A percentile compares a stretch with the other conserved stretches of the same genome.
Conservation (phyloP, 2,113 vertebrate genomes). For the Cichladusa arquata region DNA sequence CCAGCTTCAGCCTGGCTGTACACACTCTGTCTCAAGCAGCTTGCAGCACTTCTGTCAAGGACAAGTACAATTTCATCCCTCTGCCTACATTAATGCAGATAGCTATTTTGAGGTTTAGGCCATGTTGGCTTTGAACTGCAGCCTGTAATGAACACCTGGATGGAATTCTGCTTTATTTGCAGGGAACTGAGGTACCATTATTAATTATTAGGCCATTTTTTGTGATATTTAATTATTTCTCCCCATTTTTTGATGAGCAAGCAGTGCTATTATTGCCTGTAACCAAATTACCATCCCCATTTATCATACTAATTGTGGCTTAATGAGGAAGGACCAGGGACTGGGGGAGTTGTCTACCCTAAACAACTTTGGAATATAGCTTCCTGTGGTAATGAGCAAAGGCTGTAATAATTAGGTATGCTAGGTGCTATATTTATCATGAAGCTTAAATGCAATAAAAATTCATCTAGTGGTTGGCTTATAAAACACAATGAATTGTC, state of each 20-base stretch:
- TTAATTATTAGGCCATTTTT: constrained; percentile 55
- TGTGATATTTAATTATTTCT: constrained; percentile 53
- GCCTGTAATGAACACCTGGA: neutral
- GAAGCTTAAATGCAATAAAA: constrained; percentile 56
- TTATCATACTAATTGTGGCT: constrained; percentile 77
- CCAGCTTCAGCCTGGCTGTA: neutral
- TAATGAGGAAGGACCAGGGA: constrained; percentile 73
- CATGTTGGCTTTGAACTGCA: constrained; percentile 6
- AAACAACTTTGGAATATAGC: constrained; percentile 57
- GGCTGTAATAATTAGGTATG: constrained; percentile 62
- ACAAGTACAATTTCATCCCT: neutral
- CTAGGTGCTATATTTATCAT: constrained; percentile 61
- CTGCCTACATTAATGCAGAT: constrained; percentile 6
- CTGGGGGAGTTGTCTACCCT: constrained; percentile 61
- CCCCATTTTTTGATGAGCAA: constrained; percentile 65
- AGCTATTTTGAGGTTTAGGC: constrained; percentile 12
- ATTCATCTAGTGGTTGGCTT: neutral
- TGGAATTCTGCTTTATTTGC: constrained; percentile 19
- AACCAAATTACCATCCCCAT: constrained; percentile 66
- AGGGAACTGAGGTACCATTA: neutral
- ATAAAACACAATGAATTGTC: neutral
- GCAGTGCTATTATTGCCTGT: constrained; percentile 55
- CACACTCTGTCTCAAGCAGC: neutral
- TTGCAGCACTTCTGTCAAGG: constrained; percentile 31
- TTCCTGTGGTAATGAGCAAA: constrained; percentile 67